A percentile compares a stretch with the other conserved stretches of the same genome.
These are phyloP conservation scores for Pycnonotus jocosus DNA, from an alignment of 2,113 vertebrate genomes.

Conservation along the genomic window DNA sequence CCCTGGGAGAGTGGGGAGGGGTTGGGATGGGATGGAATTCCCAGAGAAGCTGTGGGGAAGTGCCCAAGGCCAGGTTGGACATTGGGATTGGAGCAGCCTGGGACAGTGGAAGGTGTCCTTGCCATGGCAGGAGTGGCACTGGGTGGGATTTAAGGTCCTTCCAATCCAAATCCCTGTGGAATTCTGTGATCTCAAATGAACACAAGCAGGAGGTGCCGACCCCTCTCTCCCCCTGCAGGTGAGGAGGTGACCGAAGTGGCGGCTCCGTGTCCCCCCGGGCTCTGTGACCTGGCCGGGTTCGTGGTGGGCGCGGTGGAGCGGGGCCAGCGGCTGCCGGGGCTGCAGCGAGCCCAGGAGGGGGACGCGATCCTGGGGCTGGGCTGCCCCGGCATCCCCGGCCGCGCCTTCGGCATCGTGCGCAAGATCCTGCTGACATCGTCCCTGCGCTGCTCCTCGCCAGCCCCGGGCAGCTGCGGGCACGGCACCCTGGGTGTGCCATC, in stretches of 20 bases:
- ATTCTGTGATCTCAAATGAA: rapidly evolving
- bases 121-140: not conserved
- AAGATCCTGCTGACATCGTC: conserved; percentile 72
- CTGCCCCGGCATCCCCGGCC: conserved; percentile 80
- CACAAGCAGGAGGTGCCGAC: not conserved
- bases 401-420: conserved; percentile 76
- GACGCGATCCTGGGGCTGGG: conserved; percentile 82
- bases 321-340: conserved; percentile 62
- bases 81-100: not conserved
- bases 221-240: conserved; percentile 54
- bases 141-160: rapidly evolving
- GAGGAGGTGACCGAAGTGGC: conserved; percentile 75
- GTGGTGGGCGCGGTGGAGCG: conserved; percentile 81
- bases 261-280: conserved; percentile 60
- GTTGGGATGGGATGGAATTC: not conserved
- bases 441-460: conserved; percentile 71
- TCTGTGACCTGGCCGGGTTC: conserved; percentile 83
- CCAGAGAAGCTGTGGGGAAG: not conserved
- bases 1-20: not conserved
- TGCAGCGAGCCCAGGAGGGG: conserved; percentile 69
- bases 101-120: not conserved
- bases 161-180: rapidly evolving
- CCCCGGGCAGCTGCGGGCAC: conserved; percentile 65
- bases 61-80: not conserved
- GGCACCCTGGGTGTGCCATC: conserved; percentile 72